Conservation (phyloP, 2,113 vertebrate genomes). For the Panthera tigris region DNA sequence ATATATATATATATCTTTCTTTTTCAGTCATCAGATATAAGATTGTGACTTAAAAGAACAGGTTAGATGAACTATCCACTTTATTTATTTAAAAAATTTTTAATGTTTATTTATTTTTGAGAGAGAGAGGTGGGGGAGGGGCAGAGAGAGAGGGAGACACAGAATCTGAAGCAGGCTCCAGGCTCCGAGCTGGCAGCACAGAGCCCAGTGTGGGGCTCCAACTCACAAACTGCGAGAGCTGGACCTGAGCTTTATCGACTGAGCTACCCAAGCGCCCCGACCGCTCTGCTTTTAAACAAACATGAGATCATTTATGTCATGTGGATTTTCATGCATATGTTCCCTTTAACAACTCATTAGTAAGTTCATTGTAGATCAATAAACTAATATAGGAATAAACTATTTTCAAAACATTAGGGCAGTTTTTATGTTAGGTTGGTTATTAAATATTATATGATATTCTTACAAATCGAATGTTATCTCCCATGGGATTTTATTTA, state of each 20-base stretch:
- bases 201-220: too few relatives aligned
- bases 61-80: not conserved
- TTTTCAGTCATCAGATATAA: not conserved
- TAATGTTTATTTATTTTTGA: too few relatives aligned
- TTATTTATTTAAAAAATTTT: too few relatives aligned
- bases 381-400: not conserved
- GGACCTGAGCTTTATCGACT: too few relatives aligned
- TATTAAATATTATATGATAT: conserved; percentile 28
- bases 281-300: conserved; percentile 2
- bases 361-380: not conserved
- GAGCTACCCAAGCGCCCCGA: too few relatives aligned
- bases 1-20: not conserved
- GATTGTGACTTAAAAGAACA: conserved; percentile 6
- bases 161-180: too few relatives aligned
- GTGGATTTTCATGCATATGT: conserved; percentile 4
- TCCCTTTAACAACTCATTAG: conserved; percentile 6
- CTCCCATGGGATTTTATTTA: conserved; percentile 15
- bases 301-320: not conserved
- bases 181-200: too few relatives aligned
- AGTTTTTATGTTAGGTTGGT: conserved; percentile 26
- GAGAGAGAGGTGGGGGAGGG: too few relatives aligned
- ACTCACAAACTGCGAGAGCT: too few relatives aligned
- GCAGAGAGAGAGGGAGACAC: too few relatives aligned
- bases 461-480: conserved; percentile 35
- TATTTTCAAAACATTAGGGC: conserved; percentile 23